Base-by-base conservation (phyloP, 2,888 invertebrate species). In the Drosophila siamana region DNA sequence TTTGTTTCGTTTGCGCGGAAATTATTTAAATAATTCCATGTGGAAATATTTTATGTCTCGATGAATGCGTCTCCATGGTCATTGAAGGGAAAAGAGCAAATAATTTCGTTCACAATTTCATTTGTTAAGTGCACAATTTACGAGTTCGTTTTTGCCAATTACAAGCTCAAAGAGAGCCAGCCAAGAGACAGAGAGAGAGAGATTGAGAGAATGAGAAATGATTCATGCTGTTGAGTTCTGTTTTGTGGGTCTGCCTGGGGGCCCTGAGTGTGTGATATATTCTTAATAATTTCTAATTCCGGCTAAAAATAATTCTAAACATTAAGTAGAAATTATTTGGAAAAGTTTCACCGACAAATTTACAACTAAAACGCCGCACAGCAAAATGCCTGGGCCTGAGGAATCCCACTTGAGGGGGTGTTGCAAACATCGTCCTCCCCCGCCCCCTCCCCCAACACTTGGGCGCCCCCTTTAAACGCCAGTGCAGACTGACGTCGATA, bases 261-360 rank as follows among this genome's bases (percentile, higher is more conserved):
- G 64, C 74, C 64, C 67, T 70, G 69, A 46, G 69, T 73, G 57
- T 78, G 72, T 77, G 83, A 88, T 82, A 76, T 78, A 87, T 88
- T 84, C 75, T 79, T 86, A 89, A 89, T 90, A 88, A 89, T 82
- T 89, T 79, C 85, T 83, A 85, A 88, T 86, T 88, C 81, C 66
- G 47, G 67, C 80, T 68, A 79, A 88, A 88, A 89, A 90, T 89
- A 89, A 89, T 90, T 91, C 80, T 86, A 83, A 89, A 78, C 86
- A 82, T 89, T 91, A 89, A 91, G 91, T 89, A 90, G 88, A 91
- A 91, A 82, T 89, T 90, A 90, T 91, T 81, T 88, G 83, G 76
- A 81, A 90, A 90, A 90, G 78, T 91, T 91, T 89, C 83, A 36
- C 60, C 52, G 19, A 70, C 74, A 88, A 85, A 89, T 90, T 76